Evolutionary conservation across 2,797 vertebrate species (phyloP), one percentile per base, ranked within the genome.

Genomic region (Hypotaenidia philippensis): DNA sequence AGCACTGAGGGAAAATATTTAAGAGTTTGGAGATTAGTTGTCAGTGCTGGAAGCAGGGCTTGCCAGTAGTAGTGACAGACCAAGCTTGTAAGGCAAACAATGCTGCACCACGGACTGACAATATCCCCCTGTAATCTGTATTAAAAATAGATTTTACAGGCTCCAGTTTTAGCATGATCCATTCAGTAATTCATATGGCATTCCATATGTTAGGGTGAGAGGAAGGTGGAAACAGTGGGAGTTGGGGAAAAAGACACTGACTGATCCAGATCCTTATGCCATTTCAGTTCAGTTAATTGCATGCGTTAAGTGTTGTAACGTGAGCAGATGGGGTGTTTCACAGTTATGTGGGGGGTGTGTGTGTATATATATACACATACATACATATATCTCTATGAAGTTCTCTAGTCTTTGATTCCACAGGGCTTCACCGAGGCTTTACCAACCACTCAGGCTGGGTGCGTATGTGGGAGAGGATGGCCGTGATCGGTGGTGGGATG

Each of bases 271-370:
- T 94, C 85, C 77, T 96, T 94, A 72, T 87, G 89, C 87, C 87
- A 23, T 79, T 96, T 96, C 74, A 69, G 79, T 83, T 91, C 76
- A 41, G 94, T 77, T 93, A 95, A 95, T 96, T 93, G 76, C 87
- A 81, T 94, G 93, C 11, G 0, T 82, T 93, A 87, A 93, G 90
- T 89, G 84, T 60, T 38, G 50, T 92, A 95, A 93, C 25, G 60
- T 93, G 87, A 95, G 91, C 96, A 97, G 96, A 97, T 96, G 96
- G 95, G 87, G 40, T 84, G 74, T 91, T 97, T 94, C 92, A 87
- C 95, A 94, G 93, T 72, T 96, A 45, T 4, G 29, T 53, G 69
- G 19, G 4, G 26, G 8, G 78, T 21, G 32, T 20, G 9, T 15
- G 17, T 11, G 27, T 3, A 34, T 9, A 25, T 1, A 23, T 1